Base-by-base conservation (phyloP, 1,140 invertebrate species). In the Scaptomyza pallida region DNA sequence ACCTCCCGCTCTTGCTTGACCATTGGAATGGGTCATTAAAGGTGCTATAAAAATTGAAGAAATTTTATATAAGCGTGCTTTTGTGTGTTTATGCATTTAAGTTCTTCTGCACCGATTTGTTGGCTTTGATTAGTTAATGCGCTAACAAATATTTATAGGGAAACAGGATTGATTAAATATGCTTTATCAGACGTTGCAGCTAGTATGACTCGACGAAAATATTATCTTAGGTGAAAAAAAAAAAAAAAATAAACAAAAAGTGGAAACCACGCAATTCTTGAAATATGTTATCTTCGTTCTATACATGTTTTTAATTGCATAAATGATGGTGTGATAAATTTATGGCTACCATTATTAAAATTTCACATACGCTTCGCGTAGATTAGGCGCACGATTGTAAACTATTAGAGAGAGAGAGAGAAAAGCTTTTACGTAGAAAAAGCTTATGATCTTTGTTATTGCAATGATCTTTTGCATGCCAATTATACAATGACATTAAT, bases 31-130 rank as follows among this genome's bases (percentile, higher is more conserved):
- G 45, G n/a, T 26, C 51, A 59, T n/a, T 57, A 59, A 40, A 48
- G 57, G 15, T 62, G 15, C 30, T 8, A 68, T 61, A 54, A 69
- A 41, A 55, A 12, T 56, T 64, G 33, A 30, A 43, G n/a, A 35
- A 63, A 41, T 16, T 56, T 2, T 26, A 21, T 48, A 63, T 44
- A 43, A 52, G 44, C 52, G 23, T 44, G 15, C 26, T 45, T 26
- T 26, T 5, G 6, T 26, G 23, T 26, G 6, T 6, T 4, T 23
- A 23, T 23, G 21, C 21, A 26, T 30, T 30, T 30, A 9, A 30
- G 26, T 30, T 30, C 26, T 9, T 5, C 0, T 30, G 26, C 26
- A 30, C 26, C 8, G 6, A 30, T 4, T 26, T 30, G 26, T 30
- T 30, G 26, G 6, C 9, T 30, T 30, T 30, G 2, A 30, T 30